A percentile compares a stretch with the other conserved stretches of the same genome.
phyloP scores from a whole-genome alignment of 2,888 invertebrate species.

The Campoletis raptor region DNA sequence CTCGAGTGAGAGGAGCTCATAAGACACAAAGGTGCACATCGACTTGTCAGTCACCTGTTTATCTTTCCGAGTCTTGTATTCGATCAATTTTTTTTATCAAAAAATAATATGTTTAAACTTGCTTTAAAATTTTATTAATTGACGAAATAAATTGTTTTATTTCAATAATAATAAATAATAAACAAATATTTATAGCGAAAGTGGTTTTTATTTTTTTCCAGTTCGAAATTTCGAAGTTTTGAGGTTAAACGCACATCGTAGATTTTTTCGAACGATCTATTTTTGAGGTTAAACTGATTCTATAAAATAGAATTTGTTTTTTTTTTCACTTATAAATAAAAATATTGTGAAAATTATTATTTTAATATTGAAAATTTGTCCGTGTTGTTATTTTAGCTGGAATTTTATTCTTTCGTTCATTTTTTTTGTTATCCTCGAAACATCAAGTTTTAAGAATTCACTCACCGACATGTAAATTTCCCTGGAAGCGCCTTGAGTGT shows the following conservation, averaged over 20 bases:
- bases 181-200: not conserved
- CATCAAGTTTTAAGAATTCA: slow-evolving; percentile 31
- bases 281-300: no score
- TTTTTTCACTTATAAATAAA: no score
- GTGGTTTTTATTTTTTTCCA: not conserved
- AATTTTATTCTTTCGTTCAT: not conserved
- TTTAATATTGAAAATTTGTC: no score
- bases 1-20: slow-evolving; percentile 65
- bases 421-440: not conserved
- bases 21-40: slow-evolving; percentile 50
- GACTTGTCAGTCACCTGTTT: not conserved
- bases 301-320: no score
- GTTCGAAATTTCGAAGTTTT: not conserved
- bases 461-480: slow-evolving; percentile 85
- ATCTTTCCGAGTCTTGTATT: not conserved
- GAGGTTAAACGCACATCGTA: no score
- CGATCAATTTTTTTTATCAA: not conserved
- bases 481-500: slow-evolving; percentile 90
- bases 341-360: no score
- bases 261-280: no score
- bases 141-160: no score
- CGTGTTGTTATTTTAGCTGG: no score
- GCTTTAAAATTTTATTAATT: no score
- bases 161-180: not conserved
- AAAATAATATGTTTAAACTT: not conserved